Evolutionary conservation across 2,113 vertebrate species (phyloP).

Genomic region (zebrafish (Danio rerio)): GRCz12tu NC_133176.1:43482501-43483000

Average conservation of each 20-base stretch:
- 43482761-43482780: background rate
- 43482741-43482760: background rate
- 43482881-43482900: background rate
- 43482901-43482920: too few relatives aligned
- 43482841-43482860: background rate
- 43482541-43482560: background rate
- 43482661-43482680: slow-evolving; percentile 3
- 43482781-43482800: background rate
- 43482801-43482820: background rate
- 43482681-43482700: background rate
- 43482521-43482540: background rate
- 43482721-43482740: background rate
- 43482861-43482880: background rate
- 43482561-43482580: background rate
- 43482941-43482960: too few relatives aligned
- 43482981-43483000: too few relatives aligned
- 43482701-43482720: background rate
- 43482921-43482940: too few relatives aligned
- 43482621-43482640: background rate
- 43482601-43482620: background rate
- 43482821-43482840: background rate
- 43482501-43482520: background rate
- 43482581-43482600: background rate
- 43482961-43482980: too few relatives aligned
- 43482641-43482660: background rate